phyloP scores from a whole-genome alignment of 2,797 vertebrate genomes.

The Enteromius treurensis region DNA sequence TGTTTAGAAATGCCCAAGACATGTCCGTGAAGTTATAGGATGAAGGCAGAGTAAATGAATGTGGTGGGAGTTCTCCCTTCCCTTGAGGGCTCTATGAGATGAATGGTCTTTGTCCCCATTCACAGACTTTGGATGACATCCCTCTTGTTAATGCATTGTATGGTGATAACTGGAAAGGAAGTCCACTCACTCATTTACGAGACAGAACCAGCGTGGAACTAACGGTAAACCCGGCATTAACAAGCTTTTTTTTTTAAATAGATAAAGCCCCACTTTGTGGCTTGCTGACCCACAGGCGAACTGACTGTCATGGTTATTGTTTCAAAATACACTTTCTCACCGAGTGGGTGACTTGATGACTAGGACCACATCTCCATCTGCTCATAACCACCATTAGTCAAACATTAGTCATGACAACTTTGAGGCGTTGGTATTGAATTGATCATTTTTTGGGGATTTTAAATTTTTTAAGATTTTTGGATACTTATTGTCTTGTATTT shows the following conservation, averaged over 20 bases:
- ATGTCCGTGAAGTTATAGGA: neutral
- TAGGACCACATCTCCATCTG: conserved; percentile 47
- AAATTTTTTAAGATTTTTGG: neutral
- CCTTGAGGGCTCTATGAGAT: conserved; percentile 41
- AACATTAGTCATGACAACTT: conserved; percentile 72
- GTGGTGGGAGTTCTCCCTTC: conserved; percentile 42
- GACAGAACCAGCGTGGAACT: conserved; percentile 57
- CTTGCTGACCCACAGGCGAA: conserved; percentile 50
- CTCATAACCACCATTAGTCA: conserved; percentile 70
- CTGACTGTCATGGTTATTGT: conserved; percentile 67
- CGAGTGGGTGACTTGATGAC: conserved; percentile 70
- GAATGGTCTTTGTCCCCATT: conserved; percentile 54
- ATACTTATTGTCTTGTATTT: neutral
- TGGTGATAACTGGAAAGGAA: conserved; percentile 66
- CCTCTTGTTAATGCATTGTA: conserved; percentile 45
- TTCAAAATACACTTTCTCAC: conserved; percentile 59
- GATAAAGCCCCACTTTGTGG: conserved; percentile 73
- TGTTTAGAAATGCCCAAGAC: neutral
- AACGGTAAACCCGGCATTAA: conserved; percentile 67
- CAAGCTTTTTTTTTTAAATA: conserved; percentile 67
- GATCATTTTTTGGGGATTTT: conserved; percentile 10
- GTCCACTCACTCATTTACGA: conserved; percentile 70
- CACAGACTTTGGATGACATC: conserved; percentile 42
- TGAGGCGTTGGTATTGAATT: conserved; percentile 40
- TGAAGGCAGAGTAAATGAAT: neutral